Percentiles rank a stretch among this genome's conserved stretches.
These are phyloP conservation scores for Aeoliscus strigatus DNA, from an alignment of 2,797 vertebrate genomes.

Conservation along the genomic window DNA sequence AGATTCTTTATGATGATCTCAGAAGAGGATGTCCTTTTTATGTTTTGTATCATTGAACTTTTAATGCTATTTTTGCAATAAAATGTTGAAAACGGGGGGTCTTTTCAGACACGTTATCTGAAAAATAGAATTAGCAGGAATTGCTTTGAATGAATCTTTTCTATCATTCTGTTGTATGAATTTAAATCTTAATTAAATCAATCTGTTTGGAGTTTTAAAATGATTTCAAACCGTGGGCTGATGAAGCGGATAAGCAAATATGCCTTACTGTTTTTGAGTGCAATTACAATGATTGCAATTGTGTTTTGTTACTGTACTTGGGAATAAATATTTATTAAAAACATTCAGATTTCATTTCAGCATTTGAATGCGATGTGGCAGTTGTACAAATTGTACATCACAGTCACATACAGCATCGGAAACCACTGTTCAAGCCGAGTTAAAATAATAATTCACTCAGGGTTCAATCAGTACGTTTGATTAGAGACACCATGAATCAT, in stretches of 20 bases:
- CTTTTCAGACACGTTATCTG: conserved; percentile 40
- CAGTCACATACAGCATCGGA: not conserved
- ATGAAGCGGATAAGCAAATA: conserved; percentile 51
- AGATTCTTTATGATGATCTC: conserved; percentile 60
- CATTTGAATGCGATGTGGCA: conserved; percentile 16
- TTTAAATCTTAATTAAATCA: conserved; percentile 15
- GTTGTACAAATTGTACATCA: not conserved
- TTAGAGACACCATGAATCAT: conserved; percentile 11
- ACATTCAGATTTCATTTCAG: conserved; percentile 43
- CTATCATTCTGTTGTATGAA: conserved; percentile 35
- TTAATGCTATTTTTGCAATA: conserved; percentile 73
- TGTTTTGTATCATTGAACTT: conserved; percentile 72
- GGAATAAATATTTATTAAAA: conserved; percentile 76
- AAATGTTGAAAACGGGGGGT: conserved; percentile 54
- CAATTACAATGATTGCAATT: conserved; percentile 63
- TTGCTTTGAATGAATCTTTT: conserved; percentile 18
- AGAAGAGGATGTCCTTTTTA: conserved; percentile 65
- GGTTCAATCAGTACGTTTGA: not conserved
- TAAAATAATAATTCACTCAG: conserved; percentile 7
- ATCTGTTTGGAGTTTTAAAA: conserved; percentile 31
- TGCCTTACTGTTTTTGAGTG: conserved; percentile 73
- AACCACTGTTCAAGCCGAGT: not conserved
- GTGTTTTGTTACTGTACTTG: conserved; percentile 73
- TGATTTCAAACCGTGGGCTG: conserved; percentile 28
- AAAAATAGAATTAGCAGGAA: conserved; percentile 33